These are phyloP conservation scores for Asarcornis scutulata DNA, from an alignment of 2,113 vertebrate genomes.

Conservation along the genomic window DNA sequence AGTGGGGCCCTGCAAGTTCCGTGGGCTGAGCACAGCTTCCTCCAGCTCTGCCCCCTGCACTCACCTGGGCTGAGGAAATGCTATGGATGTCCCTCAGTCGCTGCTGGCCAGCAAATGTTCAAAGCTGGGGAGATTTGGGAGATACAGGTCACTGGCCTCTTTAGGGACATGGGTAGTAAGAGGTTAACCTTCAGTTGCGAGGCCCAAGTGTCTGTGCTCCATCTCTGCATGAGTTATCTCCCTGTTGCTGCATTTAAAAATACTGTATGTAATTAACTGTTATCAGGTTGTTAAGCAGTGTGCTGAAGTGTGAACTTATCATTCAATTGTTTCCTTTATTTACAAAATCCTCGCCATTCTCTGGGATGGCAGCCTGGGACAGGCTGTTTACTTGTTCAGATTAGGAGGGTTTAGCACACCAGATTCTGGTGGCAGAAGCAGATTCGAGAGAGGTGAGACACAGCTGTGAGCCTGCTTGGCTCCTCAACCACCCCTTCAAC, in stretches of 20 bases:
- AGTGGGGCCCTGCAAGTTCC: fast-evolving
- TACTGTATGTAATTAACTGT: constrained; percentile 65
- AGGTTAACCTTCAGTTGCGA: not conserved
- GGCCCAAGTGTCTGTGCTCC: constrained; percentile 9
- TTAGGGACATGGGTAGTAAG: not conserved
- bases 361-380: constrained; percentile 49
- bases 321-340: constrained; percentile 78
- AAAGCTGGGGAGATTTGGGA: constrained; percentile 21
- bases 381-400: constrained; percentile 67
- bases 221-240: constrained; percentile 42
- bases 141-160: not conserved
- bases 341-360: constrained; percentile 63
- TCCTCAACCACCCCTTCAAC: constrained; percentile 2
- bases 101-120: not conserved
- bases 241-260: constrained; percentile 58
- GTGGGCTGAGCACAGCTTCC: not conserved
- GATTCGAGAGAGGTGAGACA: constrained; percentile 7
- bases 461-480: not conserved
- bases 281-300: constrained; percentile 73
- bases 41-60: not conserved
- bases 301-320: constrained; percentile 78
- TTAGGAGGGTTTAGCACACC: constrained; percentile 27
- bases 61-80: not conserved
- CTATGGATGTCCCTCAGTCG: fast-evolving
- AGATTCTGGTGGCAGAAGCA: constrained; percentile 49